Evolutionary conservation across 1,140 invertebrate genomes (phyloP).

Genomic region (Apis cerana): DNA sequence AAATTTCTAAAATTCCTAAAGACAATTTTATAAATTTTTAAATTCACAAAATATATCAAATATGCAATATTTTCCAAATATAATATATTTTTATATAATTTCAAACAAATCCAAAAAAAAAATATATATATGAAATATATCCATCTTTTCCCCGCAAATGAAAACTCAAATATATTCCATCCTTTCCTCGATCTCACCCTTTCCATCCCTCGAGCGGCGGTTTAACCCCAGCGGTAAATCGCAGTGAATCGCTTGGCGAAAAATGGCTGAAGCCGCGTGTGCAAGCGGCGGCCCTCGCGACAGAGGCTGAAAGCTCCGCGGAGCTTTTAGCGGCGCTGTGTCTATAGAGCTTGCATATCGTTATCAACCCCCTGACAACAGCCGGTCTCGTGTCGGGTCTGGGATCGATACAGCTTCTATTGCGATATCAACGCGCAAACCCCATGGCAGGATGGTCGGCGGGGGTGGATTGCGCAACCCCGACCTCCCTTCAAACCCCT

Average conservation of each 20-base stretch:
- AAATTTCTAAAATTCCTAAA: too few species aligned
- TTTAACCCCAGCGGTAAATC: not conserved
- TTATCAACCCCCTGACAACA: constrained; percentile 78
- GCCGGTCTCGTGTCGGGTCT: constrained; percentile 68
- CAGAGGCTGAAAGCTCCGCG: constrained; percentile 36
- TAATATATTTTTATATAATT: too few species aligned
- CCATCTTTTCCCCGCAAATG: not conserved
- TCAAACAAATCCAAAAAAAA: too few species aligned
- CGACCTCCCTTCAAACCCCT: not conserved
- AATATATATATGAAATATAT: too few species aligned
- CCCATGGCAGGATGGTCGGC: constrained; percentile 67
- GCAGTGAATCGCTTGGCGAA: not conserved
- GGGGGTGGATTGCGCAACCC: constrained; percentile 23
- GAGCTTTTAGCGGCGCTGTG: constrained; percentile 45
- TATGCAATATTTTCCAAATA: too few species aligned
- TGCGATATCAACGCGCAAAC: constrained; percentile 75
- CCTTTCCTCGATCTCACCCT: not conserved
- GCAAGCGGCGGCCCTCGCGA: not conserved
- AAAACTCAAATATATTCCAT: not conserved
- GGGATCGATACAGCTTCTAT: constrained; percentile 79
- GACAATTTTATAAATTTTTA: too few species aligned
- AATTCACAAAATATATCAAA: too few species aligned
- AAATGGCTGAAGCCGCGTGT: constrained; percentile 1
- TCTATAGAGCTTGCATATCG: constrained; percentile 71
- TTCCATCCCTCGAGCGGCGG: not conserved